These are phyloP conservation scores for Aproaerema taeniolella DNA, from an alignment of 2,888 invertebrate genomes.

Conservation along the genomic window DNA sequence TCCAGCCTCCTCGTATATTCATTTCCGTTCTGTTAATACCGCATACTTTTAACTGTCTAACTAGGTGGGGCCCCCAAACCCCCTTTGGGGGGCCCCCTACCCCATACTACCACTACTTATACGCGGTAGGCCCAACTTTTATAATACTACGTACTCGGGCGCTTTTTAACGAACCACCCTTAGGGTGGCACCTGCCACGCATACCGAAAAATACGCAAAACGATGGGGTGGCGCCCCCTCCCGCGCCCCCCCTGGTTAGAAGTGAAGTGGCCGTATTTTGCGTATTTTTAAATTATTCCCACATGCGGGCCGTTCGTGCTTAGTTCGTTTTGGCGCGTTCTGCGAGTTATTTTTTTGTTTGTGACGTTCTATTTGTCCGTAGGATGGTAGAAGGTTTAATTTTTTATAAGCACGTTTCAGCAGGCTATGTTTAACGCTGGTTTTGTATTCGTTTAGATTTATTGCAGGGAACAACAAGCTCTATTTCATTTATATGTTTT, in stretches of 20 bases:
- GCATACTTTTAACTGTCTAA: constrained; percentile 78
- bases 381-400: constrained; percentile 2
- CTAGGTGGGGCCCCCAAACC: constrained; percentile 69
- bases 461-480: too few species aligned
- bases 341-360: constrained; percentile 19
- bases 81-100: constrained; percentile 26
- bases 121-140: constrained; percentile 77
- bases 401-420: constrained; percentile 5
- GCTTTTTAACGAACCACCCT: constrained; percentile 75
- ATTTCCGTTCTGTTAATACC: constrained; percentile 77
- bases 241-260: constrained; percentile 51
- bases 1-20: constrained; percentile 75
- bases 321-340: constrained; percentile 52
- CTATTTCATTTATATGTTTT: too few species aligned
- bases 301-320: constrained; percentile 51
- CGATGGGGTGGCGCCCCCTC: constrained; percentile 43
- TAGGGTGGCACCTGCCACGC: constrained; percentile 69
- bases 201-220: constrained; percentile 72
- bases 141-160: constrained; percentile 76
- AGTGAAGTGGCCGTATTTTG: constrained; percentile 64
- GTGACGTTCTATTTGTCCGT: constrained; percentile 8
- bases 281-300: constrained; percentile 75
- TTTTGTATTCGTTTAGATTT: too few species aligned
- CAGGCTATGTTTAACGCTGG: too few species aligned
- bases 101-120: constrained; percentile 68